These are phyloP conservation scores for Philypnodon macrostomus DNA, from an alignment of 2,797 vertebrate genomes.

Conservation along the genomic window DNA sequence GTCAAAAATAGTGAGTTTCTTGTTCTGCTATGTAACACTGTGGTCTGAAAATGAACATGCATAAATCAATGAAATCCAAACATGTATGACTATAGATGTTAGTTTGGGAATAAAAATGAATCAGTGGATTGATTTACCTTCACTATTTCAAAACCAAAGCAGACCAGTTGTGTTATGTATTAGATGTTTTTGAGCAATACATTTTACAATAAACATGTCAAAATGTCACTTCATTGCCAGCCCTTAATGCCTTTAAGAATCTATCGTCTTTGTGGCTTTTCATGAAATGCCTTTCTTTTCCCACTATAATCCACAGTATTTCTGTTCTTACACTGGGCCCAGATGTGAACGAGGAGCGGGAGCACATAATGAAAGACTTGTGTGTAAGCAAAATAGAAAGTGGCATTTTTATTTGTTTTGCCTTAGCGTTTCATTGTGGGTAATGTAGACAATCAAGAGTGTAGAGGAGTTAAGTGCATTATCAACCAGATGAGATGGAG, in stretches of 20 bases:
- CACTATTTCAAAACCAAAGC: too few relatives aligned
- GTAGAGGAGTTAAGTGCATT: slow-evolving; percentile 80
- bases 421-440: slow-evolving; percentile 64
- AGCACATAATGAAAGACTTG: slow-evolving; percentile 71
- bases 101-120: too few relatives aligned
- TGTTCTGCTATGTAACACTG: too few relatives aligned
- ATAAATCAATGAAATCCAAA: too few relatives aligned
- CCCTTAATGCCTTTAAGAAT: slow-evolving; percentile 25
- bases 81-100: too few relatives aligned
- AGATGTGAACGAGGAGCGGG: slow-evolving; percentile 48
- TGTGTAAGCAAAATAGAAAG: slow-evolving; percentile 77
- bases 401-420: slow-evolving; percentile 76
- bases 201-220: too few relatives aligned
- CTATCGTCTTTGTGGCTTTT: slow-evolving; percentile 58
- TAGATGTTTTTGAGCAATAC: too few relatives aligned
- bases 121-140: too few relatives aligned
- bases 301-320: slow-evolving; percentile 63
- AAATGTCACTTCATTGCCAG: too few relatives aligned
- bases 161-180: too few relatives aligned
- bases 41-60: too few relatives aligned
- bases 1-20: too few relatives aligned
- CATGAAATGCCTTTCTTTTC: slow-evolving; percentile 53
- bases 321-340: slow-evolving; percentile 52
- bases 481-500: slow-evolving; percentile 73
- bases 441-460: slow-evolving; percentile 78